Evolutionary conservation across 2,113 vertebrate genomes (phyloP), one percentile per base, ranked within the genome.

Genomic region (Ramphastos sulfuratus): DNA sequence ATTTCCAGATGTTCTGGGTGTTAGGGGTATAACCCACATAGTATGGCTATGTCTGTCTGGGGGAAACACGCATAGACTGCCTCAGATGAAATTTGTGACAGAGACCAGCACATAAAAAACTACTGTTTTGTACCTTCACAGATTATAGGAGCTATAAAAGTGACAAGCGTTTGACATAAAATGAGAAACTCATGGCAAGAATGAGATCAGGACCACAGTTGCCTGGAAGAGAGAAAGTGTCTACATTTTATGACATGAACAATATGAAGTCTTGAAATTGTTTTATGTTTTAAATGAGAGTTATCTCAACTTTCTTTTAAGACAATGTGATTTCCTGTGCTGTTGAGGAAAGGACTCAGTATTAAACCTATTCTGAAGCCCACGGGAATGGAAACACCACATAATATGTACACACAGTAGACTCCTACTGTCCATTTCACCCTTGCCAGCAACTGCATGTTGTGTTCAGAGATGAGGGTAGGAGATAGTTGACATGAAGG

Each of bases 61-160:
- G 4, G 13, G n/a, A 58, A 71, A 61, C 6, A 44, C 0, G 1
- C 0, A 10, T 1, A 54, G 27, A 11, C 15, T 58, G 6, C 7
- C 14, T 61, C 30, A 63, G n/a, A 12, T 73, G 12, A 76, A 18
- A 5, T 65, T 39, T 85, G 15, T 79, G 60, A 12, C 35, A 33
- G 44, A 72, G 13, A 82, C 6, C 18, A 58, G 5, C 19, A 55
- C 3, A 71, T 19, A 81, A 67, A 81, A 67, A 76, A 39, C 1
- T n/a, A 9, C 2, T 72, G 4, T 37, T 85, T 52, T 15, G 4
- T 73, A 28, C 5, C 20, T 48, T 59, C 27, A 55, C 50, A 79
- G 44, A 33, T 0, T 17, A 7, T 12, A 46, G 44, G 69, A 73
- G 13, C 3, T 74, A 10, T 23, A 65, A 23, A 90, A 59, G 23